A percentile compares a stretch with the other conserved stretches of the same genome.
These are phyloP conservation scores for Mola mola DNA, from an alignment of 2,113 vertebrate species.

Conservation along the genomic window DNA sequence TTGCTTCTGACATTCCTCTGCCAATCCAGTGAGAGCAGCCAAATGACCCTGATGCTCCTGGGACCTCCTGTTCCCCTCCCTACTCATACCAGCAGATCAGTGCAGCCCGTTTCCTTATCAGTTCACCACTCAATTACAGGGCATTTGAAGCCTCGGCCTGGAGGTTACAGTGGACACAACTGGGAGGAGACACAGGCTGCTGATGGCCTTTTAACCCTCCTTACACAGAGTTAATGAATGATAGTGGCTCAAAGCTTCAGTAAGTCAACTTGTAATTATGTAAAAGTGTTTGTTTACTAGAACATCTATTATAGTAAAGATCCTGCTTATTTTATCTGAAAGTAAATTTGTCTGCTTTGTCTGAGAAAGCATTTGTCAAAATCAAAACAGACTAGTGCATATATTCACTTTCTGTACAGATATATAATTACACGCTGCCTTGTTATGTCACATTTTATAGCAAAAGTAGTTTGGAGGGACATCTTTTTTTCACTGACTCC, in stretches of 20 bases:
- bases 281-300: constrained; percentile 5
- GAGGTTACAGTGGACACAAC: constrained; percentile 57
- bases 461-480: background rate
- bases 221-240: constrained; percentile 42
- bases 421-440: background rate
- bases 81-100: constrained; percentile 67
- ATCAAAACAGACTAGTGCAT: background rate
- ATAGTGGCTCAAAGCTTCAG: constrained; percentile 17
- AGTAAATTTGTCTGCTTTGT: background rate
- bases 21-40: constrained; percentile 63
- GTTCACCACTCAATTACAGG: constrained; percentile 76
- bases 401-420: background rate
- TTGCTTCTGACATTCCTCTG: constrained; percentile 71
- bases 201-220: constrained; percentile 70
- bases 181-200: constrained; percentile 57
- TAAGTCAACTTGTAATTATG: constrained; percentile 20
- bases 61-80: constrained; percentile 51
- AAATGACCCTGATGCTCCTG: constrained; percentile 70
- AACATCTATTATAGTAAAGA: background rate
- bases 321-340: background rate
- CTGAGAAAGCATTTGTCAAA: background rate
- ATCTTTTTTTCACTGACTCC: constrained; percentile 3
- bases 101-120: constrained; percentile 77
- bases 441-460: background rate
- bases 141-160: constrained; percentile 70